Evolutionary conservation across 2,888 invertebrate genomes (phyloP).

Genomic region (Erebia palarica): DNA sequence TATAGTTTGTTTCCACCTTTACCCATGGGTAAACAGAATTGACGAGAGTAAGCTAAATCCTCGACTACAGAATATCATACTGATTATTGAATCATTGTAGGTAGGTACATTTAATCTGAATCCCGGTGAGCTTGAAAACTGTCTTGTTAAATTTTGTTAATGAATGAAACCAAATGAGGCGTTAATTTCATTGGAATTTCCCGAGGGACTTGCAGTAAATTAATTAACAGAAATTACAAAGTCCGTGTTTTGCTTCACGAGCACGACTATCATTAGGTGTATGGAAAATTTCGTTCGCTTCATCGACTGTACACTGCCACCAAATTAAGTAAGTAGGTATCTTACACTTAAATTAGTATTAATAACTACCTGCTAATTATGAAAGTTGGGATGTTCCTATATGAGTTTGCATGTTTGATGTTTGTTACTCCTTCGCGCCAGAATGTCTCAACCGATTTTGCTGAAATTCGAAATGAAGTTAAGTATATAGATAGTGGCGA

Average conservation of each 20-base stretch:
- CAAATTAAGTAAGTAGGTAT: neutral
- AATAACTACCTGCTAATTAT: too few relatives aligned
- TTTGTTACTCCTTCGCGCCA: too few relatives aligned
- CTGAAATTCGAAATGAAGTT: too few relatives aligned
- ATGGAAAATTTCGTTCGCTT: neutral
- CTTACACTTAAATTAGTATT: neutral
- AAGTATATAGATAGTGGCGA: too few relatives aligned
- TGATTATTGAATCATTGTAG: too few relatives aligned
- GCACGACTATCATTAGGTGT: neutral
- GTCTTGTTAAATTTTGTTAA: constrained; percentile 32
- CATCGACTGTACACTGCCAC: neutral
- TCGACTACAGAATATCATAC: too few relatives aligned
- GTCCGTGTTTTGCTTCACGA: constrained; percentile 2
- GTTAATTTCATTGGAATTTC: constrained; percentile 37
- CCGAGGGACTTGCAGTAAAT: constrained; percentile 36
- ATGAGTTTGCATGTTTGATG: too few relatives aligned
- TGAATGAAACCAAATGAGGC: constrained; percentile 37
- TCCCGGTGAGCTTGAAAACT: constrained; percentile 11
- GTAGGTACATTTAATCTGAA: neutral
- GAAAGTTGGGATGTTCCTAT: too few relatives aligned
- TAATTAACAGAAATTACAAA: constrained; percentile 35
- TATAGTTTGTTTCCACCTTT: neutral
- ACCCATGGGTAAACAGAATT: neutral
- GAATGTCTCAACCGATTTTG: too few relatives aligned
- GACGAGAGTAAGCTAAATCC: neutral